Conservation (phyloP, 2,797 vertebrate genomes). For the Eidolon dupreanum region DNA sequence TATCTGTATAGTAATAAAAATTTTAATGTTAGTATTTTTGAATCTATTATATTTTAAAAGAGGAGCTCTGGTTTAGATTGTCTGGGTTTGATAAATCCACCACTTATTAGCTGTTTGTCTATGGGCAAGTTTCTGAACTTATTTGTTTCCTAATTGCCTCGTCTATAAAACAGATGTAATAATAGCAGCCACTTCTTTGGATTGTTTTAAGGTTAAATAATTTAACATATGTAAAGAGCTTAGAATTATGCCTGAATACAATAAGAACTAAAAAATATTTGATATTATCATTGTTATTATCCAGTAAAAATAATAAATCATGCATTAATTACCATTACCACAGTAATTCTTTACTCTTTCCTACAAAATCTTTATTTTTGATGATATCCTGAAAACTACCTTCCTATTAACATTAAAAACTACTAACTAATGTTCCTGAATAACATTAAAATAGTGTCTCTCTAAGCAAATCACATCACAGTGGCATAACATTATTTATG, state of each 20-base stretch:
- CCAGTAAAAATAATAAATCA: slow-evolving; percentile 24
- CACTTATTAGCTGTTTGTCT: neutral
- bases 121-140: neutral
- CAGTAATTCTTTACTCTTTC: neutral
- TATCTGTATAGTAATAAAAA: neutral
- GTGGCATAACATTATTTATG: neutral
- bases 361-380: neutral
- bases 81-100: neutral
- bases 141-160: neutral
- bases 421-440: neutral
- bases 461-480: neutral
- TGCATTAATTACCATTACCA: neutral
- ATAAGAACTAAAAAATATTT: neutral
- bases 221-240: neutral
- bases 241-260: slow-evolving; percentile 23
- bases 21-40: neutral
- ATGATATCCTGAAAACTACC: slow-evolving; percentile 6
- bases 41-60: neutral
- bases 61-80: neutral
- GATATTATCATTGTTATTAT: neutral
- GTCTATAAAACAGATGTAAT: neutral
- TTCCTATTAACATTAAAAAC: slow-evolving; percentile 26
- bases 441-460: neutral
- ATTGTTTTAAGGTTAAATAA: slow-evolving; percentile 25
- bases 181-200: neutral